Evolutionary conservation across 2,888 invertebrate genomes (phyloP), one percentile per base, ranked within the genome.

Genomic region (Eupithecia subfuscata): DNA sequence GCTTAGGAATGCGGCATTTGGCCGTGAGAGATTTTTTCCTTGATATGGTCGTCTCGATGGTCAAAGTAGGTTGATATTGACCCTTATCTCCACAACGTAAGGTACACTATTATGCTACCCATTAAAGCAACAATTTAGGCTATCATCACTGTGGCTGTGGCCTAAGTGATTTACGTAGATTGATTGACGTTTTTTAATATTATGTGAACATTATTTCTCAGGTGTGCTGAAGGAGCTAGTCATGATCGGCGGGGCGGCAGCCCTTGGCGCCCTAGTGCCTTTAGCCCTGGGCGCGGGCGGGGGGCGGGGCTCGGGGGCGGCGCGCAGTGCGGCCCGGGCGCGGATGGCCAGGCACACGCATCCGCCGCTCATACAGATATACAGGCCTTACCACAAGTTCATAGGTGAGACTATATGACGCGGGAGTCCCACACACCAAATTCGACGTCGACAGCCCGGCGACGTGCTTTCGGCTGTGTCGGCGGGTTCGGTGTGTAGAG

Each of bases 311-410:
- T 96, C 97, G 85, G 97, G 91, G 95, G 83, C 74, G 69, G 84
- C 75, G 82, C 83, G 78, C 18, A 71, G 52, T 97, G 98, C 97
- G 96, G 97, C 81, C 96, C 98, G 78, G 68, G 83, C 78, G 97
- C 98, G 97, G 72, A 14, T 78, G 69, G 77, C 14, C 97, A 30
- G 96, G 40, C 70, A 52, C 76, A 12, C 74, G 34, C 74, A 74
- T 81, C 37, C 96, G 75, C 96, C 97, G 0, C 94, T 97, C 97
- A 98, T 92, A 97, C 98, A 98, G 80, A 98, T 97, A 89, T 98
- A 97, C 91, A 92, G 96, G 43, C 98, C 98, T 0, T 99, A 99
- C 90, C 98, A 99, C 89, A 97, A 97, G 86, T 97, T 99, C 79
- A 97, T 99, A 73, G 98, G 99, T 93, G 95, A 37, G 70, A 37